phyloP scores from a whole-genome alignment of 2,797 vertebrate species.

The Myotis pilosus region DNA sequence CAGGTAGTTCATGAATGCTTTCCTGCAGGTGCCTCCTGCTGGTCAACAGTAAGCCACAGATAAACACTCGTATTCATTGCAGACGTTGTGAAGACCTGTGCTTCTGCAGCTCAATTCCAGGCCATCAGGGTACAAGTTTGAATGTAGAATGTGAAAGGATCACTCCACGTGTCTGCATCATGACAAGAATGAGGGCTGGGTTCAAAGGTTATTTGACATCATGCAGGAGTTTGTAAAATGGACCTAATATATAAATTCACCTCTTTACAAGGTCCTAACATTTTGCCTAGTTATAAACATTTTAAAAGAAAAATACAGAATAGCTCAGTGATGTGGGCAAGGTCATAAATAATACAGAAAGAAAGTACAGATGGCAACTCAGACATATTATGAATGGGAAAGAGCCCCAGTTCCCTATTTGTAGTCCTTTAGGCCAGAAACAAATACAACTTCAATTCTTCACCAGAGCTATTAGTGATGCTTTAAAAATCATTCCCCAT shows the following conservation, averaged over 20 bases:
- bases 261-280: not conserved
- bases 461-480: not conserved
- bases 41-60: not conserved
- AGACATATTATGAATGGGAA: not conserved
- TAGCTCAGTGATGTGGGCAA: not conserved
- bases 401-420: not conserved
- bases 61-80: not conserved
- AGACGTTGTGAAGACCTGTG: not conserved
- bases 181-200: not conserved
- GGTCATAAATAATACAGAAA: slow-evolving; percentile 3
- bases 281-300: not conserved
- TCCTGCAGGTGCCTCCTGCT: not conserved
- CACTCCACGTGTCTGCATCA: not conserved
- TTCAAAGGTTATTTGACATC: not conserved
- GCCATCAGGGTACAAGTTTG: not conserved
- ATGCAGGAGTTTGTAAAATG: not conserved
- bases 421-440: not conserved
- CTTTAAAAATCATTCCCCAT: not conserved
- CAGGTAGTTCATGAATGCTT: not conserved
- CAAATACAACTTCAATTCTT: not conserved
- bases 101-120: not conserved
- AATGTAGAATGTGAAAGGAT: not conserved
- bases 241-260: not conserved
- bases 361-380: not conserved
- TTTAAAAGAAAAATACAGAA: slow-evolving; percentile 21